Base-by-base conservation (phyloP, 2,113 vertebrate genomes). In the Pteropus alecto region DNA sequence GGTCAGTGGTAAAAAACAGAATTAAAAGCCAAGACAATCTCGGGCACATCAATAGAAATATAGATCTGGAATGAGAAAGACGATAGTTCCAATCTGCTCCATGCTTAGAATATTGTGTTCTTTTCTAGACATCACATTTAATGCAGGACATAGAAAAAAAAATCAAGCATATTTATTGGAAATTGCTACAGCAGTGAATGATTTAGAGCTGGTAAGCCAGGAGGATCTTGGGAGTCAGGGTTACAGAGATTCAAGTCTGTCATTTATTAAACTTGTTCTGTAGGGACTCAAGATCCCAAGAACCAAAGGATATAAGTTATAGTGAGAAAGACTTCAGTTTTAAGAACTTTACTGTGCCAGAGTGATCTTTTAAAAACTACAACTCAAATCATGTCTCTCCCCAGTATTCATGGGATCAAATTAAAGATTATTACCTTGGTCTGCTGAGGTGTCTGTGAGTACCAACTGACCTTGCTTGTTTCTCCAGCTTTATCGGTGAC, bases 381-480 rank as follows among this genome's bases (percentile, higher is more conserved):
- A 38, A 21, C 26, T 92, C 28, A n/a, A 81, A 51, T 46, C n/a
- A 0, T 24, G n/a, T 51, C 74, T 85, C 26, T 68, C 38, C 54
- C 48, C 19, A 9, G 7, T 56, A 1, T 60, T 79, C 48, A 51
- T 41, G 33, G 15, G 24, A 22, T 48, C 43, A 48, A 63, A 35
- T 10, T 38, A 63, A 74, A 5, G 43, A 16, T 14, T 58, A 63
- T 67, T 58, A 16, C 38, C 33, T 6, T 54, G 21, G n/a, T 77
- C 43, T 19, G 0, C 56, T 9, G 11, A 2, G n/a, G 12, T 28
- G 38, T 8, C 15, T 22, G 0, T 35, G 10, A 91, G 71, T 24
- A 7, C 84, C 33, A 10, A 22, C 71, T 41, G 38, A 35, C 51
- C 26, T 65, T 51, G 28, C 60, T 8, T 43, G 68, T 67, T 67